These are phyloP conservation scores for Taphrorychus bicolor DNA, from an alignment of 2,888 invertebrate species.

Conservation along the genomic window DNA sequence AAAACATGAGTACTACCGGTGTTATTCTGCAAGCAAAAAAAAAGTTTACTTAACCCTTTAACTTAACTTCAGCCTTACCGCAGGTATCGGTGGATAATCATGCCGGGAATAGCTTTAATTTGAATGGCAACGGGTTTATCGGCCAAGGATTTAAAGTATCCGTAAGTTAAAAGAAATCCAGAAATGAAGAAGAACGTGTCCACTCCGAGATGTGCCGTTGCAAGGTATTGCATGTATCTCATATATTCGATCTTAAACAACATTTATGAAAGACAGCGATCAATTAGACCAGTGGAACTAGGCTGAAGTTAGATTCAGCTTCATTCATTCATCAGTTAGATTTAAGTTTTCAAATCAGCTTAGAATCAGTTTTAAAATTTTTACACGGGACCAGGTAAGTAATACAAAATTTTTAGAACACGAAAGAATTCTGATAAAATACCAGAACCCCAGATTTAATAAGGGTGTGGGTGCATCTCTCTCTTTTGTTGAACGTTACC, in stretches of 20 bases:
- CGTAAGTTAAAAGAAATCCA: slow-evolving; percentile 65
- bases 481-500: too few relatives aligned
- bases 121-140: slow-evolving; percentile 37
- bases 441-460: too few relatives aligned
- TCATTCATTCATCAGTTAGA: too few relatives aligned
- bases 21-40: slow-evolving; percentile 40
- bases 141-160: slow-evolving; percentile 52
- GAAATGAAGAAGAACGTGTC: slow-evolving; percentile 72
- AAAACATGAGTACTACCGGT: slow-evolving; percentile 44
- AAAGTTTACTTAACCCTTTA: not conserved
- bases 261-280: too few relatives aligned
- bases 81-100: slow-evolving; percentile 45
- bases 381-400: too few relatives aligned
- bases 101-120: slow-evolving; percentile 37
- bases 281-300: too few relatives aligned
- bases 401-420: too few relatives aligned
- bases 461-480: too few relatives aligned
- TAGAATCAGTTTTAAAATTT: too few relatives aligned
- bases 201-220: slow-evolving; percentile 64
- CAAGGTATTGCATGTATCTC: slow-evolving; percentile 42
- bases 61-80: slow-evolving; percentile 39
- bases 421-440: too few relatives aligned
- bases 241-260: not conserved
- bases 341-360: too few relatives aligned
- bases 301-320: too few relatives aligned